Evolutionary conservation across 2,797 vertebrate species (phyloP).

Genomic region (Vespertilio murinus): DNA sequence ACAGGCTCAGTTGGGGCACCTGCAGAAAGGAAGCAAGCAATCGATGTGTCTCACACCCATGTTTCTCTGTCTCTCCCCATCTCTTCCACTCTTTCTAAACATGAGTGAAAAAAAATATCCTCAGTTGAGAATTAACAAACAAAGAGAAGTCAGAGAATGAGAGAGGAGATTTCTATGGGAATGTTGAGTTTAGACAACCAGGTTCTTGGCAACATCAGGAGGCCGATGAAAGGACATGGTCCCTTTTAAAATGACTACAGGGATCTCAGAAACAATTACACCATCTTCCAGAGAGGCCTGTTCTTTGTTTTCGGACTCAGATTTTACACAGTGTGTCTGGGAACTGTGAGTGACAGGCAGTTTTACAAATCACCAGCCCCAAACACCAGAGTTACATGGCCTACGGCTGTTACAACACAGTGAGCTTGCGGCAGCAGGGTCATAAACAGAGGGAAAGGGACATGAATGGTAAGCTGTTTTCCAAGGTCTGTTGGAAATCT

Average conservation of each 20-base stretch:
- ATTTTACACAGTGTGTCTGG: background rate
- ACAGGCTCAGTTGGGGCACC: no score
- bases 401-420: background rate
- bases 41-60: no score
- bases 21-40: no score
- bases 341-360: slow-evolving; percentile 25
- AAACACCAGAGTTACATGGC: background rate
- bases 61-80: no score
- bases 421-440: background rate
- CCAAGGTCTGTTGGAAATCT: slow-evolving; percentile 54
- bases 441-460: slow-evolving; percentile 42
- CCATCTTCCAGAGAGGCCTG: background rate
- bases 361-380: slow-evolving; percentile 45
- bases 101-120: no score
- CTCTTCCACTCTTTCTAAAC: no score
- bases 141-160: background rate
- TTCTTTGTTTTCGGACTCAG: slow-evolving; percentile 30
- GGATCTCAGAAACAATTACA: background rate
- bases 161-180: background rate
- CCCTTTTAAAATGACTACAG: slow-evolving; percentile 15
- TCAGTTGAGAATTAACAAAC: no score
- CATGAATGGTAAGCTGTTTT: slow-evolving; percentile 6
- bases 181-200: background rate
- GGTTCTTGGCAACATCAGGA: background rate
- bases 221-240: background rate